Conservation (phyloP, 2,113 vertebrate genomes). For the human region GRCh38 chr2:61051501-61052000, state of each 20-base stretch:
- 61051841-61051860: slow-evolving; percentile 50
- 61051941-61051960: slow-evolving; percentile 72
- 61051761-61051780: slow-evolving; percentile 48
- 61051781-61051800: slow-evolving; percentile 30
- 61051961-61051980: slow-evolving; percentile 68
- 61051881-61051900: slow-evolving; percentile 63
- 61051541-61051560: slow-evolving; percentile 20
- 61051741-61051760: slow-evolving; percentile 25
- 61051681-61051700: slow-evolving; percentile 21
- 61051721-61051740: slow-evolving; percentile 36
- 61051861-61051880: slow-evolving; percentile 64
- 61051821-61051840: slow-evolving; percentile 56
- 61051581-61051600: slow-evolving; percentile 51
- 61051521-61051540: slow-evolving; percentile 41
- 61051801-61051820: slow-evolving; percentile 43
- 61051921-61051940: slow-evolving; percentile 67
- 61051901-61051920: slow-evolving; percentile 61
- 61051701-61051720: slow-evolving; percentile 8
- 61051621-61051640: slow-evolving; percentile 42
- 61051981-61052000: slow-evolving; percentile 68
- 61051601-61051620: slow-evolving; percentile 22
- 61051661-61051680: slow-evolving; percentile 56
- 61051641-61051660: slow-evolving; percentile 43
- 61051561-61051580: slow-evolving; percentile 42
- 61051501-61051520: slow-evolving; percentile 57